A percentile compares a stretch with the other conserved stretches of the same genome.
Evolutionary conservation across 2,888 invertebrate species (phyloP).

Genomic region (Bursaphelenchus okinawaensis): DNA sequence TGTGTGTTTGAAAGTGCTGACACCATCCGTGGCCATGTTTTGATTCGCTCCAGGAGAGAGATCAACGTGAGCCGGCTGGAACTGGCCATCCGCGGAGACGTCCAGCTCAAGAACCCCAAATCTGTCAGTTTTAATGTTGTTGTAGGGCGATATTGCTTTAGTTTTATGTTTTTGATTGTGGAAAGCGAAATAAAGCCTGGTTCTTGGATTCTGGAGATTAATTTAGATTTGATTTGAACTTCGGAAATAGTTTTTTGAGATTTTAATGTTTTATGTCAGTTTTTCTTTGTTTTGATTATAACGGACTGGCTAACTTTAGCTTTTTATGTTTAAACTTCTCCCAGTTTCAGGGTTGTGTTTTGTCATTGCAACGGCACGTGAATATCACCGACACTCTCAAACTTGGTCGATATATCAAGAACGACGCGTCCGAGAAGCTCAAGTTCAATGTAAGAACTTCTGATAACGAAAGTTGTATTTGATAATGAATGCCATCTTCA

Average conservation of each 20-base stretch:
- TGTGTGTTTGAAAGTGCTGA: background rate
- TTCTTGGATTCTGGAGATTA: too few species aligned
- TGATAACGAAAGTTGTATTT: too few species aligned
- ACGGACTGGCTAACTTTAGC: too few species aligned
- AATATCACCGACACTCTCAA: background rate
- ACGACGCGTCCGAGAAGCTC: background rate
- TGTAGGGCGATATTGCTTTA: too few species aligned
- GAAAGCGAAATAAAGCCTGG: too few species aligned
- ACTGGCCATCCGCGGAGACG: background rate
- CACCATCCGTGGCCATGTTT: background rate
- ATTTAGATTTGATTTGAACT: too few species aligned
- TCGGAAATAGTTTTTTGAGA: too few species aligned
- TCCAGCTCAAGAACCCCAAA: background rate
- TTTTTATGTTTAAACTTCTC: too few species aligned
- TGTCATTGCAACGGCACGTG: background rate
- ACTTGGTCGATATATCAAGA: background rate
- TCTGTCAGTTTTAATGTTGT: background rate
- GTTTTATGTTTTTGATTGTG: too few species aligned
- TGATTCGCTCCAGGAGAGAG: background rate
- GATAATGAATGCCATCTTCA: background rate
- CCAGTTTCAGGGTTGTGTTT: background rate
- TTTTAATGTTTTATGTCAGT: too few species aligned
- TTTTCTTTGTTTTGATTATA: too few species aligned
- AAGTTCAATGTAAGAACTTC: background rate
- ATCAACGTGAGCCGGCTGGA: background rate